These are phyloP conservation scores for Morpho achilles DNA, from an alignment of 2,888 invertebrate genomes.

Conservation along the genomic window DNA sequence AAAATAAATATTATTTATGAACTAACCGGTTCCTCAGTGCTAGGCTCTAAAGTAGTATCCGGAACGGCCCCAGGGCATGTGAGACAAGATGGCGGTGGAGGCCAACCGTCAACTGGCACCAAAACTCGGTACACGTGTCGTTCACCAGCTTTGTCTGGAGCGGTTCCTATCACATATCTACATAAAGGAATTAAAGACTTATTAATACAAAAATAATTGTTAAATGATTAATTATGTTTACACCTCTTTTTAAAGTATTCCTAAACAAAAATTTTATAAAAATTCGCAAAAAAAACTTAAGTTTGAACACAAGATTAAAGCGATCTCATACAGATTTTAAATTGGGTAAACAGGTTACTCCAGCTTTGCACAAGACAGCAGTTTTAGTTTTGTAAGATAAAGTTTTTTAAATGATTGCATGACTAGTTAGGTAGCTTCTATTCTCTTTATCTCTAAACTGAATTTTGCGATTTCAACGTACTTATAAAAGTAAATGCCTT, in stretches of 20 bases:
- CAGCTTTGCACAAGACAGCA: no score
- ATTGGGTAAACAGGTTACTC: no score
- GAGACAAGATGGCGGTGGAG: conserved; percentile 74
- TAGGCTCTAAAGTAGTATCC: conserved; percentile 38
- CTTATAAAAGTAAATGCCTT: no score
- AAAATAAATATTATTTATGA: not conserved
- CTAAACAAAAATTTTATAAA: no score
- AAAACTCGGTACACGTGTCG: conserved; percentile 88
- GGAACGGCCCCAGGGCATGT: conserved; percentile 63
- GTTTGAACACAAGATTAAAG: no score
- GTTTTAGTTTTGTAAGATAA: no score
- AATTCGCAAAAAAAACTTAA: no score
- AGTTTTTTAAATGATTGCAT: no score
- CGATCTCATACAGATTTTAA: no score
- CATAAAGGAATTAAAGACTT: not conserved
- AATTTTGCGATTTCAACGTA: no score
- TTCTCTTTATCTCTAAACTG: no score
- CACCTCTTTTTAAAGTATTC: not conserved
- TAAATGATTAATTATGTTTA: not conserved
- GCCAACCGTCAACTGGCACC: conserved; percentile 57
- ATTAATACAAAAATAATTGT: not conserved
- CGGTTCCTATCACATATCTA: conserved; percentile 89
- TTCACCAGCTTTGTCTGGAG: conserved; percentile 87
- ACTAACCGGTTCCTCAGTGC: conserved; percentile 44
- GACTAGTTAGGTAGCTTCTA: no score